These are phyloP conservation scores for Copidosoma floridanum DNA, from an alignment of 1,140 invertebrate species.

Conservation along the genomic window DNA sequence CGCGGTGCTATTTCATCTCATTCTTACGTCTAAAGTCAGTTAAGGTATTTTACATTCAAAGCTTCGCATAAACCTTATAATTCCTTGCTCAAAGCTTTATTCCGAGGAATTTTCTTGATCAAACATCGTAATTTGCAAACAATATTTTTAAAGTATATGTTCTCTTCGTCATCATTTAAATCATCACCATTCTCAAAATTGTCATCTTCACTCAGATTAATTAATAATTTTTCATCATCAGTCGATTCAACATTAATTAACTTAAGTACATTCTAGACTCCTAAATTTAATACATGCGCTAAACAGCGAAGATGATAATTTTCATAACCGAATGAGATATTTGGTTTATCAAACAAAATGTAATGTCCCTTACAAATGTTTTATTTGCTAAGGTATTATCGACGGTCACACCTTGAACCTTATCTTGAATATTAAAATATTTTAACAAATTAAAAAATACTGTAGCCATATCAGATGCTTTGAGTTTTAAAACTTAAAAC, in stretches of 20 bases:
- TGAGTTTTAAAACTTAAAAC: too few relatives aligned
- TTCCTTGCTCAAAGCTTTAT: not conserved
- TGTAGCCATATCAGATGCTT: slow-evolving; percentile 42
- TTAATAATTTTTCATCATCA: not conserved
- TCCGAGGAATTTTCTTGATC: not conserved
- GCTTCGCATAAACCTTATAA: not conserved
- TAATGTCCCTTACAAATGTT: slow-evolving; percentile 21
- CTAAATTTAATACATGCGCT: not conserved
- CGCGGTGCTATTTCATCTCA: not conserved
- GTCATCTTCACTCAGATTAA: not conserved
- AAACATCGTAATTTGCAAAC: not conserved
- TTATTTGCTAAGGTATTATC: slow-evolving; percentile 32
- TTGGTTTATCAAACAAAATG: not conserved
- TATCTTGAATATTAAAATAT: slow-evolving; percentile 36
- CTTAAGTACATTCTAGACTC: not conserved
- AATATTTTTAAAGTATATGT: not conserved
- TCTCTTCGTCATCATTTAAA: not conserved
- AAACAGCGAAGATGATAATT: not conserved
- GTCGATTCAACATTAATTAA: not conserved
- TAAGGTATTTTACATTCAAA: too few relatives aligned
- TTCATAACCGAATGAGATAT: not conserved
- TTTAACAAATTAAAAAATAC: slow-evolving; percentile 38
- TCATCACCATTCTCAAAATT: not conserved
- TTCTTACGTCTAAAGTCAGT: not conserved
- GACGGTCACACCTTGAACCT: slow-evolving; percentile 35